Percentiles rank a stretch among this genome's conserved stretches.
Evolutionary conservation across 2,888 invertebrate species (phyloP).

Genomic region (Monochamus alternatus): DNA sequence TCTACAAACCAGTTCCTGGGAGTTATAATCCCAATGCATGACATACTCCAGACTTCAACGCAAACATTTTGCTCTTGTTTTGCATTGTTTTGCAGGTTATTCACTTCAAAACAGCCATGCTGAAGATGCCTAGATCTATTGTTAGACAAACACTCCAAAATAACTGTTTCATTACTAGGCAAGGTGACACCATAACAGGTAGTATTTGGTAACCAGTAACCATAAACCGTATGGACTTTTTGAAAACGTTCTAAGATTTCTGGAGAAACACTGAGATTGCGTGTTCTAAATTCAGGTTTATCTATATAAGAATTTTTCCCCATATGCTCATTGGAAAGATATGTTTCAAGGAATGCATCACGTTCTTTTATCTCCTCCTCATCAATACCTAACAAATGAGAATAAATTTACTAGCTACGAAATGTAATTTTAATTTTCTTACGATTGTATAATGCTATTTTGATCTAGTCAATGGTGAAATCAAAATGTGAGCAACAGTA

Average conservation of each 20-base stretch:
- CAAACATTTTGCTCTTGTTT: neutral
- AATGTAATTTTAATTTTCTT: no score
- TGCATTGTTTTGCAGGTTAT: neutral
- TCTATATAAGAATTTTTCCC: slow-evolving; percentile 10
- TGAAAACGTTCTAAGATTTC: no score
- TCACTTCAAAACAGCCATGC: slow-evolving; percentile 21
- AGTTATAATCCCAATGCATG: slow-evolving; percentile 16
- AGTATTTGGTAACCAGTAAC: slow-evolving; percentile 21
- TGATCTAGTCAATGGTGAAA: no score
- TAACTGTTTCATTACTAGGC: slow-evolving; percentile 19
- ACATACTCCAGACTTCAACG: neutral
- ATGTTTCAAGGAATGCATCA: slow-evolving; percentile 1
- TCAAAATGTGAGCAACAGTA: no score
- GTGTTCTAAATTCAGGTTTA: neutral
- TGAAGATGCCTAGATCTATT: neutral
- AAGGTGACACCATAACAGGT: slow-evolving; percentile 21
- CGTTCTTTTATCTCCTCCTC: neutral
- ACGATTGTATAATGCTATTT: no score
- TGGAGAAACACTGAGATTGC: neutral
- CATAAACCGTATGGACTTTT: neutral
- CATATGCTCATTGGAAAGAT: neutral
- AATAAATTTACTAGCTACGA: no score
- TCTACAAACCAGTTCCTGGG: slow-evolving; percentile 2
- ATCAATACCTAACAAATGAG: neutral
- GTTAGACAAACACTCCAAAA: slow-evolving; percentile 7